These are phyloP conservation scores for Agrilus planipennis DNA, from an alignment of 1,140 invertebrate species.

Conservation along the genomic window DNA sequence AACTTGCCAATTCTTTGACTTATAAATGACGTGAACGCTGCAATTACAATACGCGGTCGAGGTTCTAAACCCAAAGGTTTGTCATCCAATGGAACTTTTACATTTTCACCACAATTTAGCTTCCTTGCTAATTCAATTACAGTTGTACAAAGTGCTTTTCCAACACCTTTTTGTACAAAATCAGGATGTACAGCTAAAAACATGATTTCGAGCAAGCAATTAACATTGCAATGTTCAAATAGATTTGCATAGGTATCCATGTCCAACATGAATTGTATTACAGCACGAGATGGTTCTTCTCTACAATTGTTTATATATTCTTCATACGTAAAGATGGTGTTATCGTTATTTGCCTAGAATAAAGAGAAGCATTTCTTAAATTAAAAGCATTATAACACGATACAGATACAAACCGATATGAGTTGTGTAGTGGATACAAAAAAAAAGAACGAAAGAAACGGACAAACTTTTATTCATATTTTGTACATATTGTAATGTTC, in stretches of 20 bases:
- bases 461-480: no score
- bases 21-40: conserved; percentile 43
- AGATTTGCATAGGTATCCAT: conserved; percentile 44
- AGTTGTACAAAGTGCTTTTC: conserved; percentile 35
- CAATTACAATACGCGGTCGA: conserved; percentile 42
- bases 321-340: no score
- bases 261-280: conserved; percentile 16
- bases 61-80: conserved; percentile 33
- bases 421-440: no score
- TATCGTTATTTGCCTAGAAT: no score
- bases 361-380: no score
- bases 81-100: conserved; percentile 32
- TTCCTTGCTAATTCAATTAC: conserved; percentile 41
- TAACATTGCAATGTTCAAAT: conserved; percentile 44
- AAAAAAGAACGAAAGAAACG: no score
- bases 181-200: conserved; percentile 43
- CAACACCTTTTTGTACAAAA: conserved; percentile 40
- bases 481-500: no score
- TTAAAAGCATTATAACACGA: no score
- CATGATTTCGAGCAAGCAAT: conserved; percentile 54
- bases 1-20: conserved; percentile 42
- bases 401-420: no score
- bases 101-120: conserved; percentile 37
- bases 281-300: conserved; percentile 9
- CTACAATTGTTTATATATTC: no score